Base-by-base conservation (phyloP, 1,140 invertebrate species). In the Neodiprion fabricii region DNA sequence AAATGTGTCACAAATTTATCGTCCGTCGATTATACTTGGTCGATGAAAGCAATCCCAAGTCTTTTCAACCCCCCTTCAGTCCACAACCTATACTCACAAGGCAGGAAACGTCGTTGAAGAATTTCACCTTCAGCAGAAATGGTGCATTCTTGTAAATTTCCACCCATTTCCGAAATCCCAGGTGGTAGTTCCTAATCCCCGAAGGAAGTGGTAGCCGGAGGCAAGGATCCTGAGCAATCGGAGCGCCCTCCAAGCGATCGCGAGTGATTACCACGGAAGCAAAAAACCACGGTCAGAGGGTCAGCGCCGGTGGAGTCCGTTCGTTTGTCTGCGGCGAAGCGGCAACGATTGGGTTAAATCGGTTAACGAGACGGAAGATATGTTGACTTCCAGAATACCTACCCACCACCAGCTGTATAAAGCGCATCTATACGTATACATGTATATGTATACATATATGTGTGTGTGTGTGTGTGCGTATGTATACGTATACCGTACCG, bases 311-410 rank as follows among this genome's bases (percentile, higher is more conserved):
- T 5, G 28, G 28, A 40, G 28, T 40, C 28, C 28, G 1, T 40
- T 40, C 28, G 53, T 61, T 61, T 61, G 53, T 61, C 53, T 61
- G 53, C 53, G 53, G 53, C n/a, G 53, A 61, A 61, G 53, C 53
- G 53, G n/a, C 53, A 61, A 17, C 53, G 53, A 61, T 61, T 61
- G 53, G 53, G 53, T 61, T 7, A 61, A 61, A 61, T 61, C 53
- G 53, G 86, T 88, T 89, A 89, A 89, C 87, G 86, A 89, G 87
- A 85, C 85, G 84, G 87, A 87, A 89, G 88, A 88, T 89, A 88
- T 88, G 87, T 88, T 87, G 86, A 88, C 87, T 87, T 86, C 85
- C 82, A 85, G 83, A 84, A 82, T 78, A 80, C 78, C 53, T 40
- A 40, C 28, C 28, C 4, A 40, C 28, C 28, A 40, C 28, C 79